Evolutionary conservation across 2,113 vertebrate genomes (phyloP).

Genomic region (Tragelaphus buxtoni): DNA sequence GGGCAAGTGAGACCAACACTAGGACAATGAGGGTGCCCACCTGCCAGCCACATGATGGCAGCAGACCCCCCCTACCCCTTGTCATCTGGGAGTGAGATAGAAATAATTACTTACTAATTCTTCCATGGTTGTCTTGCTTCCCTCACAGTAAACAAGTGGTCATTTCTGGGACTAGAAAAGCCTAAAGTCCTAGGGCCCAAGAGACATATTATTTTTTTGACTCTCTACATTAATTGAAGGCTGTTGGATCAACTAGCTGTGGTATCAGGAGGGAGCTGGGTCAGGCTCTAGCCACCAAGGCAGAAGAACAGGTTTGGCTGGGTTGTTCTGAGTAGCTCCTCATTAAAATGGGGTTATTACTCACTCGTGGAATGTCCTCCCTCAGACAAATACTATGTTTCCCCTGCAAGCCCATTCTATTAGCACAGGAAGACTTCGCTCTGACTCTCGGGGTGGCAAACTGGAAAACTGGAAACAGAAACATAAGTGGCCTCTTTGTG

Average conservation of each 20-base stretch:
- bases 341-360: background rate
- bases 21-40: background rate
- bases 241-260: background rate
- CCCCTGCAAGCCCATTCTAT: background rate
- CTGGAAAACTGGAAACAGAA: background rate
- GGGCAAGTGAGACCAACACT: background rate
- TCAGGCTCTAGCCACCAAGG: background rate
- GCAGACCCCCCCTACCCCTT: background rate
- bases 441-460: background rate
- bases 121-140: background rate
- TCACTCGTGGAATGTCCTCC: background rate
- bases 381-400: background rate
- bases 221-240: conserved; percentile 16
- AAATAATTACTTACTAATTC: background rate
- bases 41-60: background rate
- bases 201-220: background rate
- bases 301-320: conserved; percentile 55
- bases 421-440: background rate
- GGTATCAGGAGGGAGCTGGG: background rate
- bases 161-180: background rate
- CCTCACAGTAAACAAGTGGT: background rate
- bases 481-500: background rate
- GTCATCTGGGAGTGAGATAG: background rate
- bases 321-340: background rate
- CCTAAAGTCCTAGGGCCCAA: background rate